Base-by-base conservation (phyloP, 2,888 invertebrate species). In the Charanyca ferruginea region DNA sequence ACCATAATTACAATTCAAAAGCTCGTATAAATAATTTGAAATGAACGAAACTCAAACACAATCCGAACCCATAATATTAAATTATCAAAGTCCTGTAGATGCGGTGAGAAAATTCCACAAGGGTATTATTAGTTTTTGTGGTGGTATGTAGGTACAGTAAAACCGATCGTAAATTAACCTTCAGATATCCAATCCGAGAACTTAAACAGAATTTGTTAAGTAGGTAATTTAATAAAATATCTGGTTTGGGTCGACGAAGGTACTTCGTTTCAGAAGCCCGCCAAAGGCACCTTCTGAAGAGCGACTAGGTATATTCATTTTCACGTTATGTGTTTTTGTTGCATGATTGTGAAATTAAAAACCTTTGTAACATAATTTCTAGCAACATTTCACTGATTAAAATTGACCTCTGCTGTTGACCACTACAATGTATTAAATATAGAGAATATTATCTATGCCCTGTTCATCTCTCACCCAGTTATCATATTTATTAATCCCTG, bases 161-260 rank as follows among this genome's bases (percentile, higher is more conserved):
- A 90, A 89, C 87, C 88, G 87, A 91, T 91, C 89, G 89, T 92
- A 92, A 92, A 92, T 92, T 90, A 90, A 84, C 85, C 89, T 89
- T 88, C 84, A 84, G 87, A 85, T 85, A 88, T 87, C 88, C 89
- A 89, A 91, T 89, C 84, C 49, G 54, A 71, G 84, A 88, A 88
- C 86, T 89, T 87, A 85, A 89, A 89, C 86, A 83, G 86, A 90
- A 88, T 89, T 90, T 87, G 87, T 88, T 87, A 90, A 88, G 87
- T 83, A 86, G 79, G 83, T 89, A 88, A 90, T 87, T 88, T 87
- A 83, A 89, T 91, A 88, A 85, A 88, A 90, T 86, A 86, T 85
- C 60, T 80, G 66, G 59, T 76, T 77, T 51, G 65, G 71, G 59
- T 54, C 76, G 59, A 60, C 67, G 45, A 44, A 68, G 49, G 47